phyloP scores from a whole-genome alignment of 2,113 vertebrate genomes.

The Sinosuthora webbiana region DNA sequence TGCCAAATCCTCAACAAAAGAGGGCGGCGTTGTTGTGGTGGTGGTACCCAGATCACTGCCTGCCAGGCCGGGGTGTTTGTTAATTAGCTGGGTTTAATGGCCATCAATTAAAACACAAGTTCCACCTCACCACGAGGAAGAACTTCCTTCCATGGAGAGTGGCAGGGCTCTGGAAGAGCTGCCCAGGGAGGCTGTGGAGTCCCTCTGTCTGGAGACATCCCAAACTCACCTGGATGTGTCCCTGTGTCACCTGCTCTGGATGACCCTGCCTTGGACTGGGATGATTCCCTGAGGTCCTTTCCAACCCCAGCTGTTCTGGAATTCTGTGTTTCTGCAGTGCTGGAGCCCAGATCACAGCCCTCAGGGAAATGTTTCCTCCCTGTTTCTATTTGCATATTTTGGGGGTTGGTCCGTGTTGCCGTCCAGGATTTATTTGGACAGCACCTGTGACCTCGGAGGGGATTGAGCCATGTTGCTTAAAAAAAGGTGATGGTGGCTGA shows the following conservation, averaged over 20 bases:
- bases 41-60: fast-evolving
- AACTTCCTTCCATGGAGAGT: background rate
- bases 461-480: background rate
- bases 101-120: background rate
- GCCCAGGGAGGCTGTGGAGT: background rate
- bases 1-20: background rate
- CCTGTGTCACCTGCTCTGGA: background rate
- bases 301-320: fast-evolving
- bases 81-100: background rate
- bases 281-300: background rate
- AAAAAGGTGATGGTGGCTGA: background rate
- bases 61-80: background rate
- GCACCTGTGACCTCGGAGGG: background rate
- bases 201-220: background rate
- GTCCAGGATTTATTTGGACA: background rate
- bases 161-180: background rate
- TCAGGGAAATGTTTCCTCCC: background rate
- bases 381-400: background rate
- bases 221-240: background rate
- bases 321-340: background rate
- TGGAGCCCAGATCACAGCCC: background rate
- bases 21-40: fast-evolving
- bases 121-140: background rate
- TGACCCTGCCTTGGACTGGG: background rate
- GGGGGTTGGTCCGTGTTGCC: background rate